phyloP scores from a whole-genome alignment of 2,888 invertebrate species.

The Cerceris rybyensis region DNA sequence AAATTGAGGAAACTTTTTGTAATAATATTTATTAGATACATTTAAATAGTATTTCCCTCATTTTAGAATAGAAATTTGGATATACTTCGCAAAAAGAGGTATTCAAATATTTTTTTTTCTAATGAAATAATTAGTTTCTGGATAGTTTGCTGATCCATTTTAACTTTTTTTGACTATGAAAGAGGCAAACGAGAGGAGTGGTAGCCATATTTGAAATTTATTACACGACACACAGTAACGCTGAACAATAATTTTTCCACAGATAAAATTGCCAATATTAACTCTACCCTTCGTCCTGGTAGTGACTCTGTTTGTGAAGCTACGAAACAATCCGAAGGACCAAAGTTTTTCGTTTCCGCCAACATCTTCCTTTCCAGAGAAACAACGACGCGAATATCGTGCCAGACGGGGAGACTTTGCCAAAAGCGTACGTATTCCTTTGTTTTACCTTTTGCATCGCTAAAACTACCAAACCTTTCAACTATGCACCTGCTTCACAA shows the following conservation, averaged over 20 bases:
- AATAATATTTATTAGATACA: too few species aligned
- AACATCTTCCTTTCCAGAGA: conserved; percentile 77
- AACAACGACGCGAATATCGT: conserved; percentile 73
- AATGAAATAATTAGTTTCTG: too few species aligned
- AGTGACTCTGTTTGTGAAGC: conserved; percentile 78
- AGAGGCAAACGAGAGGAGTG: too few species aligned
- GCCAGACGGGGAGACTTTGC: conserved; percentile 35
- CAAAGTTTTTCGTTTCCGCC: conserved; percentile 70
- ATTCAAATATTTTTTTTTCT: too few species aligned
- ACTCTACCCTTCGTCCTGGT: conserved; percentile 78
- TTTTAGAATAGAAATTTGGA: too few species aligned
- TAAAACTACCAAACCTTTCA: background rate
- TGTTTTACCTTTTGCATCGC: background rate
- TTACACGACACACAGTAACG: background rate
- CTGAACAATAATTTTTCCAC: background rate
- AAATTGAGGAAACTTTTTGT: too few species aligned
- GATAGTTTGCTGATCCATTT: too few species aligned
- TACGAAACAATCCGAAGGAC: conserved; percentile 69
- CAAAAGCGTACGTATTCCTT: conserved; percentile 32
- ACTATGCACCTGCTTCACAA: too few species aligned
- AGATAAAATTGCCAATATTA: conserved; percentile 75
- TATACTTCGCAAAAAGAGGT: too few species aligned
- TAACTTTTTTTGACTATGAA: too few species aligned
- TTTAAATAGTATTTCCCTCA: too few species aligned
- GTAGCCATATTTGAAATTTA: too few species aligned